These are phyloP conservation scores for Palythoa grandiflora DNA, from an alignment of 92 coral and sea anemone species.

Conservation along the genomic window DNA sequence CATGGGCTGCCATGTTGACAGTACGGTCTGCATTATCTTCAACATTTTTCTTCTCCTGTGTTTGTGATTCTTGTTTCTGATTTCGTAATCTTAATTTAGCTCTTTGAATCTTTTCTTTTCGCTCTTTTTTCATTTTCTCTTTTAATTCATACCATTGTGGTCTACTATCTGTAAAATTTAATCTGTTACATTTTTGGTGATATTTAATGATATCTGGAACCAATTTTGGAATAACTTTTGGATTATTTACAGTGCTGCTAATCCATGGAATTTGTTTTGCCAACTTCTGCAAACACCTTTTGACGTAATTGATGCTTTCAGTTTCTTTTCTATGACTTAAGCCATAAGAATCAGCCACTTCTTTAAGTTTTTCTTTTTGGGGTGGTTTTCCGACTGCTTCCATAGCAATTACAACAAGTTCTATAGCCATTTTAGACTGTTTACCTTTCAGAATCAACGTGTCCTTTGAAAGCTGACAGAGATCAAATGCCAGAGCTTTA, in stretches of 20 bases:
- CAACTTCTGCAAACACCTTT: slow-evolving; percentile 51
- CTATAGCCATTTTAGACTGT: slow-evolving; percentile 37
- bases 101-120: slow-evolving; percentile 55
- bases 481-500: slow-evolving; percentile 53
- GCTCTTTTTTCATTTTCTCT: slow-evolving; percentile 44
- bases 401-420: slow-evolving; percentile 19
- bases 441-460: slow-evolving; percentile 15
- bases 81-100: slow-evolving; percentile 59
- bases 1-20: background rate
- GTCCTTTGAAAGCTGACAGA: slow-evolving; percentile 54
- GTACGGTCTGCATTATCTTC: background rate
- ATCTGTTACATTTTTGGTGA: slow-evolving; percentile 59
- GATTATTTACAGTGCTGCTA: slow-evolving; percentile 35
- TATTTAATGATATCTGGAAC: slow-evolving; percentile 62
- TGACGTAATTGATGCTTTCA: background rate
- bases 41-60: background rate
- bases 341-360: background rate
- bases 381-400: slow-evolving; percentile 30
- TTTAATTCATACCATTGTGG: slow-evolving; percentile 51
- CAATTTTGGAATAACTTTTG: slow-evolving; percentile 47
- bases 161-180: slow-evolving; percentile 48
- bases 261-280: slow-evolving; percentile 84
- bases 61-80: slow-evolving; percentile 9
- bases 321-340: background rate
- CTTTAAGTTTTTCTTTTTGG: slow-evolving; percentile 11